Evolutionary conservation across 2,888 invertebrate genomes (phyloP).

Genomic region (Phasia obesa): DNA sequence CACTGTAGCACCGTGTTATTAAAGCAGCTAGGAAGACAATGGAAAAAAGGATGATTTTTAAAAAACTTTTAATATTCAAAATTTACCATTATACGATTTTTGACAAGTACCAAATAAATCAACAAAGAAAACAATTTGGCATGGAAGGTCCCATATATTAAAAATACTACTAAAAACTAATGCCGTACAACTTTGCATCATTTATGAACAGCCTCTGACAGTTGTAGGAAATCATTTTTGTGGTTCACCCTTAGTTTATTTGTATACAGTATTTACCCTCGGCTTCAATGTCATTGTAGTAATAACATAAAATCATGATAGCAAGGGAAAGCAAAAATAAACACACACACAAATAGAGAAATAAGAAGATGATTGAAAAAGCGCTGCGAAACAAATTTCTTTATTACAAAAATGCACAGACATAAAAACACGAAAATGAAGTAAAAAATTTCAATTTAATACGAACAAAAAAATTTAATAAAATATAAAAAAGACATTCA

Average conservation of each 20-base stretch:
- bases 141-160: too few relatives aligned
- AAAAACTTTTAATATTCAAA: too few relatives aligned
- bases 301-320: slow-evolving; percentile 64
- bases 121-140: too few relatives aligned
- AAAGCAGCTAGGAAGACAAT: too few relatives aligned
- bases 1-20: too few relatives aligned
- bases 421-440: slow-evolving; percentile 6
- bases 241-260: background rate
- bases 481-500: slow-evolving; percentile 41
- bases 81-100: too few relatives aligned
- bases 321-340: slow-evolving; percentile 1
- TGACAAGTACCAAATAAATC: too few relatives aligned
- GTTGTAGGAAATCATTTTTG: background rate
- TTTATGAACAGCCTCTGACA: too few relatives aligned
- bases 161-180: too few relatives aligned
- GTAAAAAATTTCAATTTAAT: background rate
- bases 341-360: background rate
- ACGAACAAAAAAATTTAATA: slow-evolving; percentile 32
- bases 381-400: slow-evolving; percentile 48
- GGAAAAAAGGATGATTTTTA: too few relatives aligned
- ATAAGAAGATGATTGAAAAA: slow-evolving; percentile 58
- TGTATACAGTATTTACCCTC: slow-evolving; percentile 1
- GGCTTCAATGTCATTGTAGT: slow-evolving; percentile 18
- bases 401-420: slow-evolving; percentile 36
- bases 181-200: too few relatives aligned